Evolutionary conservation across 2,797 vertebrate species (phyloP), one percentile per base, ranked within the genome.

Genomic region (Clarias platycephalus): DNA sequence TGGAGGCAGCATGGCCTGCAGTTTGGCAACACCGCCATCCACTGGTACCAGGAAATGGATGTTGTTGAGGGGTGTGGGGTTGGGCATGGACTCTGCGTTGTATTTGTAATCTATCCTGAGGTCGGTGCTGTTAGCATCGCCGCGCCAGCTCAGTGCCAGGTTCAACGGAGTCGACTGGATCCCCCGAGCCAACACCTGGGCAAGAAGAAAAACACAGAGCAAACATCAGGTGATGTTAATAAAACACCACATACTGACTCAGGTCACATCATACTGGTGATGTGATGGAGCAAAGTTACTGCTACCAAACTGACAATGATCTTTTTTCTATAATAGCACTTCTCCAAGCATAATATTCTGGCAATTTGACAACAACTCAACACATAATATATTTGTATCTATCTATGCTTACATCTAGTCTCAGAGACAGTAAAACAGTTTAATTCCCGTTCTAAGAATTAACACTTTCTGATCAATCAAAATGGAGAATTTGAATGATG

Each of bases 51-150:
- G 92, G 92, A 99, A 99, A 84, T 96, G 95, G 90, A 99, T 95
- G 44, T 99, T 97, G 94, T 97, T 97, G 64, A 99, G 96, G n/a
- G 98, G 96, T 24, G 95, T 94, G 0, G 97, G 96, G 0, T 94
- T 91, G 2, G 94, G 93, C 97, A 99, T 98, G 53, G 98, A 96
- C 82, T 97, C 97, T 0, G 91, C 93, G 88, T 98, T 99, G 94
- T 99, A 99, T 90, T 99, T 99, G 92, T 99, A 99, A 92, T 99
- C 98, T 88, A 99, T 96, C 92, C 98, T 95, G 79, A 99, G 96
- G 92, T 99, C 97, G 2, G 97, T 98, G 94, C 94, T 97, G 87
- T 89, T 92, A 80, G 94, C 91, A 20, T 99, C 98, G 64, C 97
- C 96, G 28, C 97, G 95, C 98, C 98, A 99, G 90, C 95, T 99